phyloP scores from a whole-genome alignment of 2,888 invertebrate species.

The Nemoura dubitans region DNA sequence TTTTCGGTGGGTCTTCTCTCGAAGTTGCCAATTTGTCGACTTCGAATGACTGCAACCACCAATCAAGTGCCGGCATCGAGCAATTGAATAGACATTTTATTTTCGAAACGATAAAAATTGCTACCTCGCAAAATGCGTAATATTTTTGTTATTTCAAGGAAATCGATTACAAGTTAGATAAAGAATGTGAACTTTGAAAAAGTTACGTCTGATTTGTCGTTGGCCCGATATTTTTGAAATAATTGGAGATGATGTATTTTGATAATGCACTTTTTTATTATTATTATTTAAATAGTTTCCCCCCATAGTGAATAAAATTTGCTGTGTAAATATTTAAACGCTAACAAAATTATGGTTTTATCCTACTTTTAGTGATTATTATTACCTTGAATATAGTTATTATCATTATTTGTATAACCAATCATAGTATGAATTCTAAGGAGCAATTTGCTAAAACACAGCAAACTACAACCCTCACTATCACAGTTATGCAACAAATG shows the following conservation, averaged over 20 bases:
- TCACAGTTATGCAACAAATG: conserved; percentile 26
- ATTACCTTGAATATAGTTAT: conserved; percentile 27
- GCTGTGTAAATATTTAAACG: conserved; percentile 44
- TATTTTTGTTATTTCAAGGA: conserved; percentile 37
- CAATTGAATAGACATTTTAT: conserved; percentile 21
- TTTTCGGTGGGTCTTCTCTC: conserved; percentile 15
- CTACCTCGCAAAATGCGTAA: conserved; percentile 22
- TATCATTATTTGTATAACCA: conserved; percentile 38
- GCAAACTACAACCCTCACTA: background rate
- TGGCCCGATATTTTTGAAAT: conserved; percentile 40
- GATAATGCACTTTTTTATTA: conserved; percentile 8
- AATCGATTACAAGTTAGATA: conserved; percentile 8
- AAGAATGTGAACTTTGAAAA: conserved; percentile 34
- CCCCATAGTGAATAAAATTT: conserved; percentile 46
- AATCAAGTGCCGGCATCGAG: conserved; percentile 23
- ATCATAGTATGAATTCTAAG: background rate
- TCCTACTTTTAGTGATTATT: conserved; percentile 30
- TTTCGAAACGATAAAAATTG: background rate
- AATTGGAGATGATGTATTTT: conserved; percentile 34
- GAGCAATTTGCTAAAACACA: background rate
- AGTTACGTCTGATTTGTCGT: conserved; percentile 38
- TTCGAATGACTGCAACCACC: conserved; percentile 20
- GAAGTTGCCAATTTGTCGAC: too few relatives aligned
- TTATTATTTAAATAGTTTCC: conserved; percentile 37
- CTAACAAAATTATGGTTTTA: conserved; percentile 42